Percentiles rank a stretch among this genome's conserved stretches.
Evolutionary conservation across 2,888 invertebrate genomes (phyloP).

Genomic region (Tyria jacobaeae): DNA sequence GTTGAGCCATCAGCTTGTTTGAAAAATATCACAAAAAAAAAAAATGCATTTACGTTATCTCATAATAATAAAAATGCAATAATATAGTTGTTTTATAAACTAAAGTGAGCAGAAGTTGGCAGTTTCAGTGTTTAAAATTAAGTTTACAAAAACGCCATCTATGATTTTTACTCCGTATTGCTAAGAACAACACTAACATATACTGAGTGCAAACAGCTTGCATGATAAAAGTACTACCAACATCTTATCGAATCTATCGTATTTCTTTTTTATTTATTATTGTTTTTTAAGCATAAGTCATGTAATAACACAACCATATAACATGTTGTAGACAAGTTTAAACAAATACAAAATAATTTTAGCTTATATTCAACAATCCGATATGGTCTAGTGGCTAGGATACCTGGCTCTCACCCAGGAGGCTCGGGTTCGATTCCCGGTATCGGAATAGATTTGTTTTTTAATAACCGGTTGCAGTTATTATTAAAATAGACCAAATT

Average conservation of each 20-base stretch:
- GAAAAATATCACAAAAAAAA: no score
- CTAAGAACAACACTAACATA: neutral
- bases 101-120: no score
- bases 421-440: slow-evolving; percentile 87
- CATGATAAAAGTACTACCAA: neutral
- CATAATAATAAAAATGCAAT: neutral
- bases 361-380: slow-evolving; percentile 39
- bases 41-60: neutral
- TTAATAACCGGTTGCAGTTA: no score
- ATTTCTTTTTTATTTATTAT: no score
- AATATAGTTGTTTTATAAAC: no score
- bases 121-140: neutral
- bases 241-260: neutral
- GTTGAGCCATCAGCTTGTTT: no score
- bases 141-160: slow-evolving; percentile 12
- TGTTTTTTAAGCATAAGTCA: no score
- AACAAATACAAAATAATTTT: neutral
- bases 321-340: neutral
- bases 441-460: slow-evolving; percentile 75
- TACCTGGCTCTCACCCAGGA: slow-evolving; percentile 90
- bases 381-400: slow-evolving; percentile 89
- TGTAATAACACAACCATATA: no score
- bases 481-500: no score
- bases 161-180: neutral
- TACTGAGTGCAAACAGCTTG: neutral